phyloP scores from a whole-genome alignment of 2,888 invertebrate genomes.

The Drosophila gaucha region DNA sequence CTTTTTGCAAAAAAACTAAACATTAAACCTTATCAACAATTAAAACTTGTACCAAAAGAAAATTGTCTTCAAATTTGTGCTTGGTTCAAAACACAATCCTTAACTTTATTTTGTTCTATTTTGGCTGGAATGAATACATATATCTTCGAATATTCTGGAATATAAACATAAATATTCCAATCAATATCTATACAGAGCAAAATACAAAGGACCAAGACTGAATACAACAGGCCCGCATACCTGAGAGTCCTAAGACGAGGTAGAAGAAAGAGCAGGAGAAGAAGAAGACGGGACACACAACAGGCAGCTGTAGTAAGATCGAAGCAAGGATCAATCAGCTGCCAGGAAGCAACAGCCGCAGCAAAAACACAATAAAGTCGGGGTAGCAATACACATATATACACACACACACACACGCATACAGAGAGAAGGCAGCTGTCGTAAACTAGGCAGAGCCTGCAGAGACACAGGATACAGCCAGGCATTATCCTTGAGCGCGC shows the following conservation, averaged over 20 bases:
- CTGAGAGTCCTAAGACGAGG: conserved; percentile 18
- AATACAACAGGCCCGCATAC: conserved; percentile 34
- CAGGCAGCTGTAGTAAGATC: conserved; percentile 72
- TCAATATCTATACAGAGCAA: conserved; percentile 41
- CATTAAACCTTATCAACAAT: no score
- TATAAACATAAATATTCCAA: no score
- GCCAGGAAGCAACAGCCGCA: conserved; percentile 55
- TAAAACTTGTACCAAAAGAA: no score
- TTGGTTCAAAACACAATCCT: no score
- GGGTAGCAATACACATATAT: conserved; percentile 39
- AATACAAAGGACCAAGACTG: conserved; percentile 6
- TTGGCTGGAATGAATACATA: no score
- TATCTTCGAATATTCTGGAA: no score
- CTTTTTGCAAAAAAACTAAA: no score
- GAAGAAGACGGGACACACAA: conserved; percentile 6
- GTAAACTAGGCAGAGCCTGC: conserved; percentile 61
- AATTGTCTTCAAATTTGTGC: no score
- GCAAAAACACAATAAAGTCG: conserved; percentile 39
- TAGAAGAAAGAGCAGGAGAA: conserved; percentile 2
- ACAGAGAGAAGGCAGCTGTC: conserved; percentile 61
- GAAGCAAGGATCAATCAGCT: conserved; percentile 67
- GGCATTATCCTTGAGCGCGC: conserved; percentile 51
- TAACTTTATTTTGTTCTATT: no score
- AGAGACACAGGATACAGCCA: conserved; percentile 38
- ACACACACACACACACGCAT: background rate